Base-by-base conservation (phyloP, 2,888 invertebrate species). In the Allophyes oxyacanthae region DNA sequence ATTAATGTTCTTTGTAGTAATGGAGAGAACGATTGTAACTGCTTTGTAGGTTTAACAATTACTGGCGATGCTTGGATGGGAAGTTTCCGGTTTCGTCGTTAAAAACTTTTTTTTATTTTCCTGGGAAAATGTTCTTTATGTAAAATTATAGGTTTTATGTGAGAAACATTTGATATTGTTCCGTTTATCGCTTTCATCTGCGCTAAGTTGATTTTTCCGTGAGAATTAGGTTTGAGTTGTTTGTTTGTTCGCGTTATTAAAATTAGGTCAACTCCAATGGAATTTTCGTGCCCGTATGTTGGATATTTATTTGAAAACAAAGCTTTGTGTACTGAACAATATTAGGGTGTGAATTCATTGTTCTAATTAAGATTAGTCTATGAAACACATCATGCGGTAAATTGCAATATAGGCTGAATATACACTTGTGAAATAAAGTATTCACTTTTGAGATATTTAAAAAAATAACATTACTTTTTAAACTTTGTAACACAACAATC, bases 1-100 rank as follows among this genome's bases (percentile, higher is more conserved):
- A 58, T 85, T 85, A 89, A 88, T 87, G 84, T 82, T 86, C 86
- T 86, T 85, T 83, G 79, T 84, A 75, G 80, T 86, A 88, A 89
- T 83, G 79, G 82, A 82, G 84, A 72, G 56, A 72, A 54, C 79
- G 81, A 85, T 83, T 85, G 84, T 83, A 78, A 85, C 83, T 78
- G 85, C 79, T 84, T 80, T 85, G 86, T 85, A 82, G 83, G 79
- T 83, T 89, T 80, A 82, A 84, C 85, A 86, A 86, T 86, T 84
- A 79, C 75, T 76, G 66, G 52, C 54, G 40, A 48, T 50, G 59
- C 49, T 52, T 46, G 20, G 56, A 59, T 15, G 44, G 26, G 37
- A 62, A 64, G 64, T 70, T 64, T 70, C 67, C 56, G 46, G 52
- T 70, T 64, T 28, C 58, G 40, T 60, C 55, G 64, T 78, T 76